Base-by-base conservation (phyloP, 53 echinoderm and acorn worm genomes). In the Luidia sarsii region DNA sequence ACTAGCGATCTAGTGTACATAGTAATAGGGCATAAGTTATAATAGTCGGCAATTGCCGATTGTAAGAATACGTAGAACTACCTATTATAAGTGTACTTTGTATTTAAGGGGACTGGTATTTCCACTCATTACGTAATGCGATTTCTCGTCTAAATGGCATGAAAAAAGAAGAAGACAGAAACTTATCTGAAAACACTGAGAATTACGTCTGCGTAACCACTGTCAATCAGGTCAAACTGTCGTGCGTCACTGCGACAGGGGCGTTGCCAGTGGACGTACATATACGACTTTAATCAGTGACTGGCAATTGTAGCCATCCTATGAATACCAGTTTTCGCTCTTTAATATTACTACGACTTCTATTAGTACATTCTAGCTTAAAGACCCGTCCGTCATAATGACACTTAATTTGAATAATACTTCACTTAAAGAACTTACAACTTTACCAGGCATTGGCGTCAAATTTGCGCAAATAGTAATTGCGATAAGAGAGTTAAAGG, bases 151-250 rank as follows among this genome's bases (percentile, higher is more conserved):
- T 3, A 54, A n/a, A 54, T 54, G 1, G 22, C 54, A 15, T 20
- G 6, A 54, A 11, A 14, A 21, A 51, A n/a, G n/a, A n/a, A n/a
- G n/a, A n/a, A n/a, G n/a, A n/a, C n/a, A n/a, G n/a, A 4, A n/a
- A n/a, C n/a, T n/a, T n/a, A n/a, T n/a, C n/a, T n/a, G 51, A 54
- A 54, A 54, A 54, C 25, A 24, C 22, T 22, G 22, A 4, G 25
- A 54, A 54, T 3, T 20, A 54, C 19, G 25, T 20, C 6, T 20
- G n/a, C 20, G 2, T 31, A 57, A 57, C 10, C 32, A 70, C 52
- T 51, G 70, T 25, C 21, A 51, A 70, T 51, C 70, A 51, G 70
- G 52, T 70, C 70, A 70, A 52, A 7, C 70, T 51, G 68, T 32
- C 20, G 70, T 70, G 70, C 52, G 70, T 70, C 53, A 70, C 39